Conservation (phyloP, 1,140 invertebrate species). For the Ips nitidus region DNA sequence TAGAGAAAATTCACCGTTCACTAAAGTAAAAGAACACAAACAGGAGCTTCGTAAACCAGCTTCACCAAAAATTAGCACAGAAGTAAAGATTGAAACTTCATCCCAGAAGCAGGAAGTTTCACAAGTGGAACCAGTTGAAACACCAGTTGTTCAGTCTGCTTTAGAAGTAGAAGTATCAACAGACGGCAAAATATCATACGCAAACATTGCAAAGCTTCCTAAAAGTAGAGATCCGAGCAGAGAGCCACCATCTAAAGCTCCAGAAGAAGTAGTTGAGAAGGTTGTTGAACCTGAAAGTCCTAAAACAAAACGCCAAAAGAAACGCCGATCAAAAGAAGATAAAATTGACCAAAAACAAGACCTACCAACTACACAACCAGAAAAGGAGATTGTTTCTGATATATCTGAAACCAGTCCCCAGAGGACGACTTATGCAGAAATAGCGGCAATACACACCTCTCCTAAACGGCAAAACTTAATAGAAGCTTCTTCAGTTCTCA, state of each 20-base stretch:
- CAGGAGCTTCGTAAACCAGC: neutral
- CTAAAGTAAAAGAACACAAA: neutral
- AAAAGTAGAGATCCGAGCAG: constrained; percentile 42
- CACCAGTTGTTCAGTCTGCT: too few relatives aligned
- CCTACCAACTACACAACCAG: neutral
- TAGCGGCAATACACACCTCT: constrained; percentile 21
- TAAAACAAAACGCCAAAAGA: neutral
- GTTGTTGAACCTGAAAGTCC: neutral
- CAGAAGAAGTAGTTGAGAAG: constrained; percentile 1
- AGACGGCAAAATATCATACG: constrained; percentile 33
- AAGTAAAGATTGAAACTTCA: too few relatives aligned
- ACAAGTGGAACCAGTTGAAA: too few relatives aligned
- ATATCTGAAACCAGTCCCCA: constrained; percentile 1
- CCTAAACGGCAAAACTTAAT: constrained; percentile 6
- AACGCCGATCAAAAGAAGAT: neutral
- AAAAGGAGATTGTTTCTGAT: constrained; percentile 2
- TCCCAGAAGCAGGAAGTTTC: too few relatives aligned
- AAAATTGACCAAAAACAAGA: neutral
- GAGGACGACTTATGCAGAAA: constrained; percentile 31
- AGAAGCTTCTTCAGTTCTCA: constrained; percentile 28
- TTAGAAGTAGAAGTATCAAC: neutral
- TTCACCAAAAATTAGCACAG: too few relatives aligned
- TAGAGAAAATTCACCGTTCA: constrained; percentile 29
- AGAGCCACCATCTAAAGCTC: constrained; percentile 35
- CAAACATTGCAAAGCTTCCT: constrained; percentile 32